phyloP scores from a whole-genome alignment of 2,888 invertebrate genomes.

The Oscheius onirici region DNA sequence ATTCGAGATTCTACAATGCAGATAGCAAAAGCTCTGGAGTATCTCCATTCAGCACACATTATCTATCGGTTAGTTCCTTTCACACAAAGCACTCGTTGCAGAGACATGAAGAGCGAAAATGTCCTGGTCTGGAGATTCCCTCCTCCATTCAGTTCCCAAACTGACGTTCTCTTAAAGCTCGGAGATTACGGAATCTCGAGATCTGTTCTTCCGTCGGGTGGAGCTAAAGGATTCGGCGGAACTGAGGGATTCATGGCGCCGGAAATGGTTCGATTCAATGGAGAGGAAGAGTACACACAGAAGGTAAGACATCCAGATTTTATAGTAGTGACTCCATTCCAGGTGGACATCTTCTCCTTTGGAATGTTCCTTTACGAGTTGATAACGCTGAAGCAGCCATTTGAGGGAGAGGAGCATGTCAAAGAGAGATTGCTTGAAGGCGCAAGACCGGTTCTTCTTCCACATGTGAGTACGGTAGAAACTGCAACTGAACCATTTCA shows the following conservation, averaged over 20 bases:
- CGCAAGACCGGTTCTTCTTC: constrained; percentile 86
- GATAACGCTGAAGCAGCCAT: constrained; percentile 89
- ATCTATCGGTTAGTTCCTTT: constrained; percentile 80
- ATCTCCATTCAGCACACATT: constrained; percentile 89
- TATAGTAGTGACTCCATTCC: constrained; percentile 22
- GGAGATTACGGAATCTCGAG: constrained; percentile 85
- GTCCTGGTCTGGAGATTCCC: constrained; percentile 98
- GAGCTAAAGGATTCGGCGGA: constrained; percentile 87
- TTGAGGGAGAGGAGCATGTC: constrained; percentile 94
- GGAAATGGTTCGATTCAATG: constrained; percentile 96
- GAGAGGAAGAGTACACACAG: constrained; percentile 97
- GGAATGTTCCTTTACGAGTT: constrained; percentile 98
- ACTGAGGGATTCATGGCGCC: constrained; percentile 99
- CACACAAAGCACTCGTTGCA: no score
- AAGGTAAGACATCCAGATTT: constrained; percentile 80
- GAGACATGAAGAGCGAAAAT: constrained; percentile 85
- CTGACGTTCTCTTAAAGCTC: constrained; percentile 80
- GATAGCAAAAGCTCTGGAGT: constrained; percentile 91
- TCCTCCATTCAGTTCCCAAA: constrained; percentile 76
- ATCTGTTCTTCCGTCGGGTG: constrained; percentile 70
- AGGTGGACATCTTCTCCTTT: constrained; percentile 97
- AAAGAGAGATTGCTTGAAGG: constrained; percentile 96
- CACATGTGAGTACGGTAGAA: constrained; percentile 79
- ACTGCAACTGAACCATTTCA: constrained; percentile 55
- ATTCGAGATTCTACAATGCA: constrained; percentile 88